Percentiles rank a stretch among this genome's conserved stretches.
Evolutionary conservation across 2,113 vertebrate species (phyloP).

Genomic region (Taurulus bubalis): DNA sequence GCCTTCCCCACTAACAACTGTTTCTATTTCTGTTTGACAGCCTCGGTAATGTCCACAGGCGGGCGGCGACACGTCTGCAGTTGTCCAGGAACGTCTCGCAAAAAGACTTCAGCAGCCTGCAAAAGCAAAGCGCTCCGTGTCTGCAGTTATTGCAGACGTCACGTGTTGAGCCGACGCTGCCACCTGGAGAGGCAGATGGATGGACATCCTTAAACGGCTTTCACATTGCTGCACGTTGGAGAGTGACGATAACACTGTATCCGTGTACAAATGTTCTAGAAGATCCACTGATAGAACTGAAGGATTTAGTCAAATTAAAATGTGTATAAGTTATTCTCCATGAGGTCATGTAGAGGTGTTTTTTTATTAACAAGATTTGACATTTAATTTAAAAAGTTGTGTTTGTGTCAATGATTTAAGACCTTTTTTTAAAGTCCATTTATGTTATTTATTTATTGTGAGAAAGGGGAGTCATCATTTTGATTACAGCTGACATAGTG

Average conservation of each 20-base stretch:
- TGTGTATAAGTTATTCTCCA: neutral
- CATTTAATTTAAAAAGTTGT: neutral
- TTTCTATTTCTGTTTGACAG: neutral
- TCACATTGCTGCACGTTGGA: neutral
- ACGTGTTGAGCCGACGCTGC: neutral
- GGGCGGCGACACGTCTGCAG: neutral
- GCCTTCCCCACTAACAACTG: too few species aligned
- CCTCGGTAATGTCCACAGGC: neutral
- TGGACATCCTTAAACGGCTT: neutral
- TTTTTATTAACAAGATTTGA: neutral
- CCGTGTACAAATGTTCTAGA: neutral
- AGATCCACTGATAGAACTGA: neutral
- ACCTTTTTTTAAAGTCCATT: neutral
- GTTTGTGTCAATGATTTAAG: neutral
- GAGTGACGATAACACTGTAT: neutral
- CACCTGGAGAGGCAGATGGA: neutral
- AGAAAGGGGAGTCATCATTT: neutral
- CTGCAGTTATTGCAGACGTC: neutral
- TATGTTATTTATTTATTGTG: too few species aligned
- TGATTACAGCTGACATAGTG: neutral
- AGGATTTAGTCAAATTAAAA: neutral
- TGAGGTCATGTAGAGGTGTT: neutral
- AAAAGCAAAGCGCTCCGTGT: neutral
- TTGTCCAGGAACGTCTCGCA: neutral
- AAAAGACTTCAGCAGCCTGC: neutral